Evolutionary conservation across 2,797 vertebrate genomes (phyloP).

Genomic region (Alosa sapidissima): DNA sequence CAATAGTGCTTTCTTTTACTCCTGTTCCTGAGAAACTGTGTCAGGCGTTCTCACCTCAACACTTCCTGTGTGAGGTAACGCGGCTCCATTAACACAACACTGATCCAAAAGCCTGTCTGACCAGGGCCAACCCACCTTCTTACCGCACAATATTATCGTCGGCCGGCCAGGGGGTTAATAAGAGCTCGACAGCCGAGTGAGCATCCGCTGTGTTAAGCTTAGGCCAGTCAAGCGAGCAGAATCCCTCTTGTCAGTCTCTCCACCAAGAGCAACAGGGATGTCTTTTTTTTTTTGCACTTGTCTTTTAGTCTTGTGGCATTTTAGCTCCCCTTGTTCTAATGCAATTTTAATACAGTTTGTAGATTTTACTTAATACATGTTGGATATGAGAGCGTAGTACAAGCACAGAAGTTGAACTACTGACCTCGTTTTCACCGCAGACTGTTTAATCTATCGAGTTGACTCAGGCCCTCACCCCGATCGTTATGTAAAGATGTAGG

Average conservation of each 20-base stretch:
- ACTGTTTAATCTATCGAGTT: conserved; percentile 5
- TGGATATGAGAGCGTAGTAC: not conserved
- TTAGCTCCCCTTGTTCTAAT: not conserved
- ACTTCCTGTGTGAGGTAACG: conserved; percentile 4
- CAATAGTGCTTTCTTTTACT: not conserved
- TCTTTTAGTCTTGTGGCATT: not conserved
- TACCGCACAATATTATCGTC: not conserved
- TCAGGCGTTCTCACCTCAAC: not conserved
- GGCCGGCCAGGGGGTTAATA: not conserved
- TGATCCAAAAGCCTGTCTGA: not conserved
- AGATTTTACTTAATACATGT: not conserved
- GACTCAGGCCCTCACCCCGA: conserved; percentile 2
- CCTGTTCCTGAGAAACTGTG: not conserved
- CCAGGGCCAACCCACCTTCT: not conserved
- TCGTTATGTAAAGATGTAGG: conserved; percentile 41
- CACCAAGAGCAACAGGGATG: not conserved
- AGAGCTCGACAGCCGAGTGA: not conserved
- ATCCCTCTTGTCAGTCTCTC: not conserved
- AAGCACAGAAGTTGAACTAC: not conserved
- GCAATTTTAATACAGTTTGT: not conserved
- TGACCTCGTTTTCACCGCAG: conserved; percentile 33
- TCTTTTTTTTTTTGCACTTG: not conserved
- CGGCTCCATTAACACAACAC: not conserved
- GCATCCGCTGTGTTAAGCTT: not conserved
- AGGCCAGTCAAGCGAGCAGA: not conserved